These are phyloP conservation scores for Gambusia holbrooki DNA, from an alignment of 2,113 vertebrate genomes.

Conservation along the genomic window DNA sequence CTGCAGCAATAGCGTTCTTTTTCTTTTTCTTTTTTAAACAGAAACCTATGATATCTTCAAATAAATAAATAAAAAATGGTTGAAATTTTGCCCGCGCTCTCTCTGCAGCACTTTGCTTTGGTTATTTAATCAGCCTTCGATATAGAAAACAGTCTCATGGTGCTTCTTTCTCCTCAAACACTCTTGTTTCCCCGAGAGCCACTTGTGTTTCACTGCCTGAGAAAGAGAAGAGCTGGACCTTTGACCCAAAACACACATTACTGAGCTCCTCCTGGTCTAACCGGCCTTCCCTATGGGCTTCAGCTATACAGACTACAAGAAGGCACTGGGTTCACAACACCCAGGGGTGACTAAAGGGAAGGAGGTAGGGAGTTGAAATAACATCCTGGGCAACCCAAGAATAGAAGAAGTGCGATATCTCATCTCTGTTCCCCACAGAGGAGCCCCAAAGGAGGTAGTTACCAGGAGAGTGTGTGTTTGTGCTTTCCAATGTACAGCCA, in stretches of 20 bases:
- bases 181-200: constrained; percentile 46
- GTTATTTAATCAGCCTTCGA: constrained; percentile 54
- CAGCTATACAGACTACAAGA: constrained; percentile 15
- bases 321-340: constrained; percentile 66
- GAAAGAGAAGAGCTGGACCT: constrained; percentile 62
- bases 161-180: constrained; percentile 42
- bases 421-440: constrained; percentile 45
- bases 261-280: constrained; percentile 52
- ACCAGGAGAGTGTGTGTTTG: constrained; percentile 7
- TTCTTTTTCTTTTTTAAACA: no score
- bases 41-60: not conserved
- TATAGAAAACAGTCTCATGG: constrained; percentile 53
- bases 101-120: constrained; percentile 36
- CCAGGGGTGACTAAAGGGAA: constrained; percentile 53
- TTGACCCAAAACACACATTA: constrained; percentile 66
- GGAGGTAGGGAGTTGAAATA: constrained; percentile 67
- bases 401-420: constrained; percentile 62
- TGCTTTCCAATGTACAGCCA: constrained; percentile 8
- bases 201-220: constrained; percentile 66
- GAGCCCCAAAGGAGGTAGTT: constrained; percentile 25
- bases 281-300: constrained; percentile 18
- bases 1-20: not conserved
- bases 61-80: not conserved
- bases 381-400: constrained; percentile 66
- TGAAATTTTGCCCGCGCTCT: not conserved